Evolutionary conservation across 2,113 vertebrate genomes (phyloP).

Genomic region (Redunca redunca): DNA sequence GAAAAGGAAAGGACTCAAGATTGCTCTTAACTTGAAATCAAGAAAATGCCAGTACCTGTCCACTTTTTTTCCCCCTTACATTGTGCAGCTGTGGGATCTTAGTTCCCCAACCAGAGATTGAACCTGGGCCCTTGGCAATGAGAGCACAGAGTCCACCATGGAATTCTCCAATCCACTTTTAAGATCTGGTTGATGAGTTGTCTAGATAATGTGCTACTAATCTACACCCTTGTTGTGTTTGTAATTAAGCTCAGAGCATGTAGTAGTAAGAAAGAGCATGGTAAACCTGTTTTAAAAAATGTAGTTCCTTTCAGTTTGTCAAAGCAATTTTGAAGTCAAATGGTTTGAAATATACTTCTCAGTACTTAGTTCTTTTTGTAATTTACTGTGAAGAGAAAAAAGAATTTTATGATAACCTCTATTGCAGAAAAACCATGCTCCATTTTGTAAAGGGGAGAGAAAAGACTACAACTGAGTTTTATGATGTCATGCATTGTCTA

Average conservation of each 20-base stretch:
- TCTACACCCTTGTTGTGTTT: not conserved
- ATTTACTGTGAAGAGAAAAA: not conserved
- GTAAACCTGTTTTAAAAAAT: not conserved
- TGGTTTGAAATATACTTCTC: not conserved
- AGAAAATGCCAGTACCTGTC: not conserved
- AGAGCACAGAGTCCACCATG: not conserved
- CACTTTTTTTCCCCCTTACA: not conserved
- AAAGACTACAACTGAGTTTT: slow-evolving; percentile 3
- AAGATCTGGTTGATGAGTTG: not conserved
- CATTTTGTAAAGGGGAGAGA: not conserved
- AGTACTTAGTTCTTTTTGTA: not conserved
- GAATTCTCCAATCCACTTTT: not conserved
- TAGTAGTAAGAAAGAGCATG: not conserved
- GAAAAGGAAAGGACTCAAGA: not conserved
- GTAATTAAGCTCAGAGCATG: not conserved
- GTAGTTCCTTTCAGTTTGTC: not conserved
- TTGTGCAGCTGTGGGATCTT: not conserved
- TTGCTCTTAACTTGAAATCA: slow-evolving; percentile 11
- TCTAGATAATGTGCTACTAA: not conserved
- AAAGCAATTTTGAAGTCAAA: not conserved
- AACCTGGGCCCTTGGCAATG: not conserved
- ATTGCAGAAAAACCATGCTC: not conserved
- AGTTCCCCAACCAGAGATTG: not conserved
- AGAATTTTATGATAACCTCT: not conserved
- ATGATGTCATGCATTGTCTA: slow-evolving; percentile 30